Evolutionary conservation across 2,113 vertebrate species (phyloP).

Genomic region (Brachionichthys hirsutus): DNA sequence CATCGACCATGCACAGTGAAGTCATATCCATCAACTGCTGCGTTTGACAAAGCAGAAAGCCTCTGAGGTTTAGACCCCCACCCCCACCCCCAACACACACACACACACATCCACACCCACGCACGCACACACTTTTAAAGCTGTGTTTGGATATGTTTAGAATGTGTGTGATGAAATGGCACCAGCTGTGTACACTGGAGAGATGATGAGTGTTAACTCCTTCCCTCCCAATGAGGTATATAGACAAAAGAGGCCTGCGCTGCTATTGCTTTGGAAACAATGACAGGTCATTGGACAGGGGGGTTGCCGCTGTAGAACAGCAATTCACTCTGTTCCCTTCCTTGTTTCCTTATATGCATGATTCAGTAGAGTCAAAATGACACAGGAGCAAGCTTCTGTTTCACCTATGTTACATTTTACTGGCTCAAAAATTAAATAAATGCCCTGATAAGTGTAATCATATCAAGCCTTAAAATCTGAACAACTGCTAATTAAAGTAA

Average conservation of each 20-base stretch:
- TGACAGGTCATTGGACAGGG: constrained; percentile 17
- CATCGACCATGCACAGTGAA: constrained; percentile 61
- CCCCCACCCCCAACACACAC: constrained; percentile 7
- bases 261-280: constrained; percentile 32
- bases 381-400: constrained; percentile 42
- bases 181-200: constrained; percentile 79
- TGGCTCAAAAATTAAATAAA: constrained; percentile 47
- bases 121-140: constrained; percentile 51
- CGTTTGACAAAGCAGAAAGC: constrained; percentile 61
- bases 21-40: constrained; percentile 67
- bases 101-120: not conserved
- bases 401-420: constrained; percentile 38
- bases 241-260: constrained; percentile 38
- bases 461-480: constrained; percentile 19
- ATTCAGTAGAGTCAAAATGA: constrained; percentile 20
- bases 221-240: constrained; percentile 46
- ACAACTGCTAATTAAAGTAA: constrained; percentile 23
- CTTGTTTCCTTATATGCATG: constrained; percentile 32
- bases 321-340: constrained; percentile 35
- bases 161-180: constrained; percentile 79
- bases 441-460: constrained; percentile 37
- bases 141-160: constrained; percentile 78
- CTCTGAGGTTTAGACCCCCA: constrained; percentile 40
- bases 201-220: constrained; percentile 73
- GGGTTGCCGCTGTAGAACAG: constrained; percentile 41